These are phyloP conservation scores for Lampropteryx suffumata DNA, from an alignment of 2,888 invertebrate genomes.

Conservation along the genomic window DNA sequence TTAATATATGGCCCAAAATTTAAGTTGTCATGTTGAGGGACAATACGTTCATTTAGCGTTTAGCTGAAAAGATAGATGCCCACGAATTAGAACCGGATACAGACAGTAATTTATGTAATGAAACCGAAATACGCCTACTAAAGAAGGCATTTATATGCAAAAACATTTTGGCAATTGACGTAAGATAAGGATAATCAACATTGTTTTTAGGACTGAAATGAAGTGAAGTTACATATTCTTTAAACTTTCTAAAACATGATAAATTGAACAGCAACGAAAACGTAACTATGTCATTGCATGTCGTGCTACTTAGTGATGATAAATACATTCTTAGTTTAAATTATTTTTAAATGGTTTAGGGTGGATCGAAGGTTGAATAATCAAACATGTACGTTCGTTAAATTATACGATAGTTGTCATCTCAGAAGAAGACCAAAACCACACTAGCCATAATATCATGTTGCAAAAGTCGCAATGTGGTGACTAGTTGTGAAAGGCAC, in stretches of 20 bases:
- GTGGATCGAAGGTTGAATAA: too few relatives aligned
- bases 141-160: conserved; percentile 32
- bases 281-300: too few relatives aligned
- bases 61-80: conserved; percentile 16
- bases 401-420: conserved; percentile 2
- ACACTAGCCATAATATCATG: conserved; percentile 33
- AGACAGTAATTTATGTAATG: conserved; percentile 33
- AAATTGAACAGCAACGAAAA: background rate
- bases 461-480: conserved; percentile 46
- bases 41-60: background rate
- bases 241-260: conserved; percentile 11
- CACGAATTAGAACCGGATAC: conserved; percentile 26
- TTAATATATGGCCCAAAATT: too few relatives aligned
- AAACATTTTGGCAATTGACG: conserved; percentile 29
- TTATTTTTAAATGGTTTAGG: too few relatives aligned
- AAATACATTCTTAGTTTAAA: too few relatives aligned
- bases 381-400: background rate
- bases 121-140: conserved; percentile 30
- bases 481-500: conserved; percentile 46
- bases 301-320: too few relatives aligned
- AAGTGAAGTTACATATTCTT: conserved; percentile 3
- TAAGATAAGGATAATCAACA: conserved; percentile 26
- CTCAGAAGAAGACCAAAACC: conserved; percentile 12
- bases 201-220: conserved; percentile 8
- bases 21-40: too few relatives aligned